phyloP scores from a whole-genome alignment of 2,797 vertebrate species.

The Pipistrellus pygmaeus region DNA sequence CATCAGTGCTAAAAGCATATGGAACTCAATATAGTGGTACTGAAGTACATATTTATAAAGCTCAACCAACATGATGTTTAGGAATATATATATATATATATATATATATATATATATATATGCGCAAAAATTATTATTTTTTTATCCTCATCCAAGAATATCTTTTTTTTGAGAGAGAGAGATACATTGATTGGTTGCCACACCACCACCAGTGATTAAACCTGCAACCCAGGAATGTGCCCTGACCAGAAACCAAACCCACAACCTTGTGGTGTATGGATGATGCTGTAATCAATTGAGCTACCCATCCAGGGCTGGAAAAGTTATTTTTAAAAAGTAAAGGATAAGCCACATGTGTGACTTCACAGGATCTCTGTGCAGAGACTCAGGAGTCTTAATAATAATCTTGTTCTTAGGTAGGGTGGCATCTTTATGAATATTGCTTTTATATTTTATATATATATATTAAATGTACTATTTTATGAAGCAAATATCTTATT shows the following conservation, averaged over 20 bases:
- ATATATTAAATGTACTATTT: slow-evolving; percentile 60
- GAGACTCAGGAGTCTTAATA: background rate
- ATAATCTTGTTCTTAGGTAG: background rate
- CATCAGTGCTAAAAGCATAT: background rate
- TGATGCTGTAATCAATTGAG: background rate
- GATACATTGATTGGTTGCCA: background rate
- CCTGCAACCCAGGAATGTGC: background rate
- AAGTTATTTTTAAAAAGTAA: background rate
- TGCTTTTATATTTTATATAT: slow-evolving; percentile 60
- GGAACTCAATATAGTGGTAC: background rate
- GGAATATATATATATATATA: too few species aligned
- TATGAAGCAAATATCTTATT: slow-evolving; percentile 68
- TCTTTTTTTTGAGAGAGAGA: background rate
- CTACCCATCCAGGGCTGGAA: background rate
- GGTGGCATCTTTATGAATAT: background rate
- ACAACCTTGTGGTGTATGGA: background rate
- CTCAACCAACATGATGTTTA: background rate
- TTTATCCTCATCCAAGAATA: background rate
- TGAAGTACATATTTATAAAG: background rate
- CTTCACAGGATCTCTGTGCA: background rate
- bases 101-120: background rate
- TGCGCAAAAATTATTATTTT: background rate
- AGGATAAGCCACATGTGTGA: background rate
- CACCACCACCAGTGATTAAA: background rate
- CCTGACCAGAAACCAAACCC: background rate